Evolutionary conservation across 2,888 invertebrate genomes (phyloP), one percentile per base, ranked within the genome.

Genomic region (Clivina fossor): DNA sequence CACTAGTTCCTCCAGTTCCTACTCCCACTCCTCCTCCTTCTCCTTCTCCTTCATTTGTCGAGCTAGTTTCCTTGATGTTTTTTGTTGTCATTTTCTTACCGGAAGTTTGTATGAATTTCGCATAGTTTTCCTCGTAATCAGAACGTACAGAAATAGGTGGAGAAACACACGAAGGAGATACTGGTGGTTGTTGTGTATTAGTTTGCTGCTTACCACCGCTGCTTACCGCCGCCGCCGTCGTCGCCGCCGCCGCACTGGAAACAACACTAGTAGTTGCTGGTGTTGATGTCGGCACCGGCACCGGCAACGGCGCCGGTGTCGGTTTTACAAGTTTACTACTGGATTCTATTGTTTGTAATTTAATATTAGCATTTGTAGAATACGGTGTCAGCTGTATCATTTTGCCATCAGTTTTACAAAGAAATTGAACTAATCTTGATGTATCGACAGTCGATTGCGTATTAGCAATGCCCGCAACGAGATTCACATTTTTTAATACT

Each of bases 91-190:
- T 18, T 11, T 55, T 46, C 43, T 62, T 65, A 51, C 60, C 57
- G n/a, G 62, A 58, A 32, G 71, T 74, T 64, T 80, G 79, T 60
- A 79, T 76, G 64, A 79, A 78, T 65, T 80, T 79, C 0, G 79
- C 77, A 62, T 77, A 79, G 61, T 78, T 80, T 68, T 80, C 80
- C 69, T 80, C 80, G 58, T 78, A 79, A 8, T 76, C 70, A 1
- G 80, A 78, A 20, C 78, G 73, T 9, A 56, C 59, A 4, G 64
- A 55, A 9, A 60, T 57, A 4, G 64, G 53, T 33, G 64, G 56
- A 35, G 61, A 60, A n/a, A 63, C 63, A 8, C 64, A 63, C 2
- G 66, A 66, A 30, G 53, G 75, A 71, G 69, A 38, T 18, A 44
- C 32, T 26, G 30, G 28, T n/a, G n/a, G n/a, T n/a, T n/a, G n/a